phyloP scores from a whole-genome alignment of 1,140 invertebrate genomes.

The Sycophila sp. region DNA sequence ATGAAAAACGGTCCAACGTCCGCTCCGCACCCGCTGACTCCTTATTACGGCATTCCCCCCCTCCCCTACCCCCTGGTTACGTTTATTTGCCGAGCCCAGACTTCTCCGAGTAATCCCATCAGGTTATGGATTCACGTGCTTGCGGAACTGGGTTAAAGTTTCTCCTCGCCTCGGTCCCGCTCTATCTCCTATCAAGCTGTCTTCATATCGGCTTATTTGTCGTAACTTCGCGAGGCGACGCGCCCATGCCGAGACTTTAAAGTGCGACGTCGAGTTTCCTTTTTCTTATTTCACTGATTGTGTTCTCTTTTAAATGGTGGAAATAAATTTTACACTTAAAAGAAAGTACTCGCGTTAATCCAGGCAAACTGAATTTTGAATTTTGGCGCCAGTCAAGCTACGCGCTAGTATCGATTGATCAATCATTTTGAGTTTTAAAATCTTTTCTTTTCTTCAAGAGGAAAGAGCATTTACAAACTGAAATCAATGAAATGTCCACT shows the following conservation, averaged over 20 bases:
- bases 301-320: no score
- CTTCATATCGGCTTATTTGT: neutral
- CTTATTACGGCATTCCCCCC: neutral
- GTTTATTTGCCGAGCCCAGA: neutral
- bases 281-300: no score
- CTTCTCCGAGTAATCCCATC: constrained; percentile 31
- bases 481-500: no score
- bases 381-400: no score
- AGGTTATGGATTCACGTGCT: constrained; percentile 45
- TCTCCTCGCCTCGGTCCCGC: constrained; percentile 1
- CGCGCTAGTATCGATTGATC: no score
- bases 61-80: no score
- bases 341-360: no score
- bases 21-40: neutral
- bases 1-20: neutral
- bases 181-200: constrained; percentile 2
- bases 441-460: no score
- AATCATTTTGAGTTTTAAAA: no score
- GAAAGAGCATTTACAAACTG: no score
- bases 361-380: no score
- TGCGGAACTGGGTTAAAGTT: constrained; percentile 48
- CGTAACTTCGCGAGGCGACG: neutral
- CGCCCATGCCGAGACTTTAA: neutral
- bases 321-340: no score
- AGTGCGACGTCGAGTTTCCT: neutral